Evolutionary conservation across 2,888 invertebrate genomes (phyloP), one percentile per base, ranked within the genome.

Genomic region (Ellobium chinense): DNA sequence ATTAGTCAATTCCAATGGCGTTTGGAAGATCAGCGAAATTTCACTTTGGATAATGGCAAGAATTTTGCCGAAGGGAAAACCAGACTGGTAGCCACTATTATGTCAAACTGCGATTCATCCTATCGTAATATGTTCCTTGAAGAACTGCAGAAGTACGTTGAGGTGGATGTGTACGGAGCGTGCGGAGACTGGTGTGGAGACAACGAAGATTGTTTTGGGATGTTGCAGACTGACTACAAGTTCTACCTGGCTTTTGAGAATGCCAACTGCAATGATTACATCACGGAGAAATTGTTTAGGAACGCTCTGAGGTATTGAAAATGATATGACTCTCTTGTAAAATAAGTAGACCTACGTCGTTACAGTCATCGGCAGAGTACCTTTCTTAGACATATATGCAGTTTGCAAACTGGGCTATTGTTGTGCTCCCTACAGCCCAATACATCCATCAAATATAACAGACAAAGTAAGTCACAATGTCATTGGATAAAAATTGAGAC

Each of bases 241-340:
- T 99, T 98, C 94, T 98, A 98, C 93, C 95, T 99, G 88, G 97
- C 98, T 0, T 99, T 99, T 91, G 98, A 99, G 93, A 98, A 99
- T 93, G 98, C 98, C 39, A 98, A 98, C 91, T 99, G 98, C 93
- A 95, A 95, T 76, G 98, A 98, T 93, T 99, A 99, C 92, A 96
- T 98, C 87, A 98, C 98, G 0, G 98, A 98, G 93, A 98, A 99
- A 93, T 97, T 98, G 93, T 98, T 97, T 93, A 97, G 98, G 76
- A 98, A 98, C 91, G 98, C 97, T 76, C 94, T 98, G 77, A 95
- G 96, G 96, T 96, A 93, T n/a, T n/a, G n/a, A n/a, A n/a, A n/a
- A n/a, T n/a, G n/a, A n/a, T n/a, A n/a, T n/a, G n/a, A n/a, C n/a
- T n/a, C n/a, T n/a, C n/a, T n/a, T n/a, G n/a, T n/a, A n/a, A n/a